phyloP scores from a whole-genome alignment of 2,113 vertebrate species.

The Thomomys bottae region DNA sequence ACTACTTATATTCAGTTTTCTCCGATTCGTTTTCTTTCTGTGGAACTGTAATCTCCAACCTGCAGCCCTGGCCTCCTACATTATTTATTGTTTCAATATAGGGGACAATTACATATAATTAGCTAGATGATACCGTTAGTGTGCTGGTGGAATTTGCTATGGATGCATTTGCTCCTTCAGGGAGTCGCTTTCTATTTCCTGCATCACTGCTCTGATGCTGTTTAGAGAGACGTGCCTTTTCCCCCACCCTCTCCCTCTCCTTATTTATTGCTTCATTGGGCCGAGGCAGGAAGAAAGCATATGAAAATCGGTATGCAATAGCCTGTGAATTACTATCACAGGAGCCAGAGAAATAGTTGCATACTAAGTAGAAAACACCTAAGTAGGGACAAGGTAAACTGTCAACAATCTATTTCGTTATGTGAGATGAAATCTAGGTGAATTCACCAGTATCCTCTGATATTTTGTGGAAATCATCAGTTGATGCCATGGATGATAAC shows the following conservation, averaged over 20 bases:
- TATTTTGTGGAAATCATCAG: constrained; percentile 8
- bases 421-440: constrained; percentile 41
- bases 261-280: constrained; percentile 90
- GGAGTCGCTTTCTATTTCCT: constrained; percentile 87
- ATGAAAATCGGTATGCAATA: constrained; percentile 84
- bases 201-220: constrained; percentile 83
- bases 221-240: constrained; percentile 79
- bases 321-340: constrained; percentile 79
- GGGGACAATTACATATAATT: constrained; percentile 88
- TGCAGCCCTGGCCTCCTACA: constrained; percentile 75
- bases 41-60: constrained; percentile 80
- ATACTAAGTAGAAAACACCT: constrained; percentile 70
- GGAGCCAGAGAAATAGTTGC: constrained; percentile 65
- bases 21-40: constrained; percentile 69
- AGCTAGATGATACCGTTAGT: constrained; percentile 83
- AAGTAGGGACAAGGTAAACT: constrained; percentile 65
- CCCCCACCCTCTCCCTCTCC: constrained; percentile 68
- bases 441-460: background rate
- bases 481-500: background rate
- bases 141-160: constrained; percentile 84
- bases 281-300: constrained; percentile 83
- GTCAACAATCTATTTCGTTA: constrained; percentile 46
- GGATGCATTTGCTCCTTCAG: constrained; percentile 83
- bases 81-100: constrained; percentile 89
- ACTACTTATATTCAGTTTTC: constrained; percentile 63